Evolutionary conservation across 2,888 invertebrate species (phyloP).

Genomic region (Nematopogon swammerdamellus): DNA sequence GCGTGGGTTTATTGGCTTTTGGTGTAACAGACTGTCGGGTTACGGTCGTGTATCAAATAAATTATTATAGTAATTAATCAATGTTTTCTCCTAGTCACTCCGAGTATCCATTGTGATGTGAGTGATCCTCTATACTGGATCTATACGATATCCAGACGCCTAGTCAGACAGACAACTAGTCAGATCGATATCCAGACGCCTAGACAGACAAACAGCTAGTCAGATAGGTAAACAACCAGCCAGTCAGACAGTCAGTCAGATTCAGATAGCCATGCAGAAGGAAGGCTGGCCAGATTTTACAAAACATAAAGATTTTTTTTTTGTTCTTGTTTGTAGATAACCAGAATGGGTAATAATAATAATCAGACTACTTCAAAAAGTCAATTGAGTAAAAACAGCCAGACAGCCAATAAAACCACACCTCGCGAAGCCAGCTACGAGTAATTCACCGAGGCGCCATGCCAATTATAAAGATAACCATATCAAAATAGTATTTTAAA

Average conservation of each 20-base stretch:
- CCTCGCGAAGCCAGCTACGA: no score
- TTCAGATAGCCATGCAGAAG: no score
- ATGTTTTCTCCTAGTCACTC: slow-evolving; percentile 56
- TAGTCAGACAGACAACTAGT: neutral
- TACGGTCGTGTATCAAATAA: slow-evolving; percentile 41
- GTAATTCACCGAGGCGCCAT: no score
- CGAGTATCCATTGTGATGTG: slow-evolving; percentile 46
- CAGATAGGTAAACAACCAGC: neutral
- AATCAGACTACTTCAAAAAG: no score
- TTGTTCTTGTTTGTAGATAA: no score
- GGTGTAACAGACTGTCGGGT: neutral
- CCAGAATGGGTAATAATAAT: no score
- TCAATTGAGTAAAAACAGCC: no score
- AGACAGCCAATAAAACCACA: no score
- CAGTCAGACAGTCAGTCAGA: neutral
- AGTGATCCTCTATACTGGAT: slow-evolving; percentile 30
- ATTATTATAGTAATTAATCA: slow-evolving; percentile 59
- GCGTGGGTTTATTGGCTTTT: neutral
- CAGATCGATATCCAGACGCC: neutral
- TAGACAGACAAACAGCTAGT: neutral
- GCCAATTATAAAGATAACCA: no score
- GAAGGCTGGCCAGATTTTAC: no score
- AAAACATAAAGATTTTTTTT: no score
- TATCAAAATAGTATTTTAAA: no score
- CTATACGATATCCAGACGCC: neutral